Percentiles rank a stretch among this genome's conserved stretches.
Evolutionary conservation across 2,113 vertebrate genomes (phyloP).

Genomic region (Saimiri boliviensis): DNA sequence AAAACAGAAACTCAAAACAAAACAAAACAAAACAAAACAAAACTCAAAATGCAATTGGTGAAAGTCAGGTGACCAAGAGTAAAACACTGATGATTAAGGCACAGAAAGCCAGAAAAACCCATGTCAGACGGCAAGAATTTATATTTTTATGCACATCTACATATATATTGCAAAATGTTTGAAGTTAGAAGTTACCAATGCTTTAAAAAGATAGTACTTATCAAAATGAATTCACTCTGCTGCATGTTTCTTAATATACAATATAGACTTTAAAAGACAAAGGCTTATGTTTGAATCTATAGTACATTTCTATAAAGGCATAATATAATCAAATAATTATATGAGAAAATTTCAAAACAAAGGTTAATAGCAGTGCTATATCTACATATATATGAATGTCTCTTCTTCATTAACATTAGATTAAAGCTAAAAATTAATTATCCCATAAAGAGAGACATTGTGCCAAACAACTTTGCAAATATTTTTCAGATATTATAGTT

Average conservation of each 20-base stretch:
- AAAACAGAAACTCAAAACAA: conserved; percentile 79
- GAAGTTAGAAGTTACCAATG: conserved; percentile 48
- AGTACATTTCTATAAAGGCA: conserved; percentile 53
- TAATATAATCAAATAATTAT: neutral
- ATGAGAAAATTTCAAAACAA: conserved; percentile 27
- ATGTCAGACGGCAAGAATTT: conserved; percentile 95
- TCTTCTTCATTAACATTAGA: neutral
- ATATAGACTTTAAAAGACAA: conserved; percentile 66
- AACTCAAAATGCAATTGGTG: conserved; percentile 80
- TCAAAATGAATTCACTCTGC: conserved; percentile 85
- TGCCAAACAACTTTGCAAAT: neutral
- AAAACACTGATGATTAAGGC: conserved; percentile 85
- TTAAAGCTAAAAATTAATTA: conserved; percentile 34
- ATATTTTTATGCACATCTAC: conserved; percentile 73
- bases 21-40: conserved; percentile 79
- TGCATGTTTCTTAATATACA: conserved; percentile 87
- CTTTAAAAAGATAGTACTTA: conserved; percentile 61
- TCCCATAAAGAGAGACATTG: neutral
- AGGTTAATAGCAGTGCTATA: conserved; percentile 8
- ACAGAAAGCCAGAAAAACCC: conserved; percentile 94
- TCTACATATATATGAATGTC: conserved; percentile 13
- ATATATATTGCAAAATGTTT: conserved; percentile 66
- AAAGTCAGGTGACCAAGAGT: conserved; percentile 82
- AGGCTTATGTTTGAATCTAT: conserved; percentile 45
- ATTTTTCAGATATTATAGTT: conserved; percentile 51